Evolutionary conservation across 1,140 invertebrate species (phyloP), one percentile per base, ranked within the genome.

Genomic region (Nautilus pompilius): DNA sequence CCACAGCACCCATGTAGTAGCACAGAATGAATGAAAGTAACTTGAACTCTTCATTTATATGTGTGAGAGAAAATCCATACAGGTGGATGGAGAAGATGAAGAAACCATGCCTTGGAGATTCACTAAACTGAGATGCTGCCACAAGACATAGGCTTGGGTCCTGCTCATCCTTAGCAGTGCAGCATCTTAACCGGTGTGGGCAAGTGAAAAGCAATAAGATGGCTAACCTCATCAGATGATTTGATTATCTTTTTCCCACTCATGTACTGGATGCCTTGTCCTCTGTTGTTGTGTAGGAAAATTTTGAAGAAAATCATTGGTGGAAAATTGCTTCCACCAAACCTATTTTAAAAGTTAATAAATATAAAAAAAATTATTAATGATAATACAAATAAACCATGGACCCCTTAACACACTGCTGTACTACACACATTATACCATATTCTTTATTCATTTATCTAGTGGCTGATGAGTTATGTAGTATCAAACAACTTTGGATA

Each of bases 241-340:
- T 77, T 76, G 20, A 82, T 82, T 46, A 80, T 72, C 62, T 75
- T 72, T 65, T 74, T 75, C 5, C 82, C 82, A 74, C 76, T 81
- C 22, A 83, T 58, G 57, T 83, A 83, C 60, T 80, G 79, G 0
- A 82, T 71, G 4, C 70, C 70, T 62, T 74, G 74, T 6, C 79
- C 80, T 36, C 71, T 69, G 26, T 65, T 67, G 20, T 54, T 61
- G 36, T 78, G 70, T 17, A 74, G 60, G 62, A 73, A 83, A 28
- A 82, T 74, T 60, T 83, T 83, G 66, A 82, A 83, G 62, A 75
- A 82, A 59, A 83, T 81, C 72, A 81, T 71, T n/a, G 82, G 82
- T 24, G 82, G 82, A 66, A 82, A 82, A 62, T 80, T 80, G 36
- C 56, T 36, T 22, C 82, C 82, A 53, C 80, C 81, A 77, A 83